Conservation (phyloP, 2,797 vertebrate species). For the Urocyon cinereoargenteus region DNA sequence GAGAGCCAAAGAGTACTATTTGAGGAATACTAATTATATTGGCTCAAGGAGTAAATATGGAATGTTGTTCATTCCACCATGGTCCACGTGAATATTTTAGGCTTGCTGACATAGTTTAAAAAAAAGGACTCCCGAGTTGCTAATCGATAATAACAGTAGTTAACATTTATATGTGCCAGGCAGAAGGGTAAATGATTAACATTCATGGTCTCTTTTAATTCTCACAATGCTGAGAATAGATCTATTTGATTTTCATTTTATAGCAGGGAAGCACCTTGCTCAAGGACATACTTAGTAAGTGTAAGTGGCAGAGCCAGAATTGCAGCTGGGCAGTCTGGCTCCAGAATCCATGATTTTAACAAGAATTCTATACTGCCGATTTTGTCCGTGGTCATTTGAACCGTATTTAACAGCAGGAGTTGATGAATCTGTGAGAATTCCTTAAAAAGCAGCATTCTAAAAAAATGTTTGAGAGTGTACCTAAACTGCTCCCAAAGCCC, state of each 20-base stretch:
- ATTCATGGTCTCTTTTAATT: constrained; percentile 55
- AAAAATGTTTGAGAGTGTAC: neutral
- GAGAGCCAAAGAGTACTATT: constrained; percentile 26
- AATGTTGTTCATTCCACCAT: constrained; percentile 51
- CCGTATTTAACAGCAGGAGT: constrained; percentile 25
- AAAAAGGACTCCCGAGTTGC: constrained; percentile 35
- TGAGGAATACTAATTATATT: constrained; percentile 56
- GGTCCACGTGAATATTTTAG: constrained; percentile 53
- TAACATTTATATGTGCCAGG: constrained; percentile 41
- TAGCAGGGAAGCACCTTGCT: constrained; percentile 51
- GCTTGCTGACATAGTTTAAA: constrained; percentile 22
- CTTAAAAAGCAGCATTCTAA: constrained; percentile 52
- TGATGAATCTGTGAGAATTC: constrained; percentile 34
- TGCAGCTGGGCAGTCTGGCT: neutral
- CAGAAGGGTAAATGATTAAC: constrained; percentile 48
- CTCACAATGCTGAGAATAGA: constrained; percentile 45
- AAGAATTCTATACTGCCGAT: neutral
- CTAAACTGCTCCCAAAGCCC: constrained; percentile 18
- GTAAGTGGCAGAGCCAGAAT: constrained; percentile 44
- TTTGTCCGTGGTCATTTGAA: constrained; percentile 52
- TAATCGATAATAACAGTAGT: constrained; percentile 55
- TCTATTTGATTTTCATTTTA: constrained; percentile 57
- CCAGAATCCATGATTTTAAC: constrained; percentile 45
- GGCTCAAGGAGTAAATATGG: constrained; percentile 32
- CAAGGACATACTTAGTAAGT: constrained; percentile 40